Evolutionary conservation across 2,888 invertebrate species (phyloP).

Genomic region (Hirtodrosophila alboralis): DNA sequence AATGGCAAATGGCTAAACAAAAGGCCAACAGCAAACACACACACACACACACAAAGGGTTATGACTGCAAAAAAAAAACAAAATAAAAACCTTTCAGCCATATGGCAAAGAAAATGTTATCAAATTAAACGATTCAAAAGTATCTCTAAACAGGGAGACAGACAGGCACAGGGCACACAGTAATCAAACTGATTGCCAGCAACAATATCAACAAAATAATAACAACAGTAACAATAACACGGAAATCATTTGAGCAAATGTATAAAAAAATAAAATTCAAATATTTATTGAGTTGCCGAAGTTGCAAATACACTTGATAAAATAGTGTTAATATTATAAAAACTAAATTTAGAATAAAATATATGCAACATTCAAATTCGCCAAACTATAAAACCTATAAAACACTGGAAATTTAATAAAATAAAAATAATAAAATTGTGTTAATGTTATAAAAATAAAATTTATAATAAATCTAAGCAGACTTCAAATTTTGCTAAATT

Average conservation of each 20-base stretch:
- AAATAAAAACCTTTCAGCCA: constrained; percentile 7
- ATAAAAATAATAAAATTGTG: too few relatives aligned
- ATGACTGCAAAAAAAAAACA: too few relatives aligned
- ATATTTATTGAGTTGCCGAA: too few relatives aligned
- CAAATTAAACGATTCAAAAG: constrained; percentile 31
- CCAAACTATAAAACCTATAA: too few relatives aligned
- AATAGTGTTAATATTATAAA: too few relatives aligned
- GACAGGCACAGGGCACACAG: constrained; percentile 9
- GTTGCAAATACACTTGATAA: too few relatives aligned
- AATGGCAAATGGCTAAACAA: constrained; percentile 30
- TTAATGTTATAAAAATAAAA: too few relatives aligned
- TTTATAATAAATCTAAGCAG: too few relatives aligned
- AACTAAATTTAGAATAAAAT: too few relatives aligned
- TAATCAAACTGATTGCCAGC: constrained; percentile 65
- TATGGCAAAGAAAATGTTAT: constrained; percentile 17
- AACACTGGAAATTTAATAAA: too few relatives aligned
- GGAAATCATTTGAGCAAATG: constrained; percentile 26
- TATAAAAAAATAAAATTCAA: background rate
- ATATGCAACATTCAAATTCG: too few relatives aligned
- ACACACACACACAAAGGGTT: constrained; percentile 21
- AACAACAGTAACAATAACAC: constrained; percentile 1
- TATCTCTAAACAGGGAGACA: constrained; percentile 7
- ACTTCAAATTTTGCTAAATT: too few relatives aligned
- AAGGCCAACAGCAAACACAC: constrained; percentile 16
- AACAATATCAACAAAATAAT: constrained; percentile 20